phyloP scores from a whole-genome alignment of 2,797 vertebrate species.

The Parotocinclus haroldoi region DNA sequence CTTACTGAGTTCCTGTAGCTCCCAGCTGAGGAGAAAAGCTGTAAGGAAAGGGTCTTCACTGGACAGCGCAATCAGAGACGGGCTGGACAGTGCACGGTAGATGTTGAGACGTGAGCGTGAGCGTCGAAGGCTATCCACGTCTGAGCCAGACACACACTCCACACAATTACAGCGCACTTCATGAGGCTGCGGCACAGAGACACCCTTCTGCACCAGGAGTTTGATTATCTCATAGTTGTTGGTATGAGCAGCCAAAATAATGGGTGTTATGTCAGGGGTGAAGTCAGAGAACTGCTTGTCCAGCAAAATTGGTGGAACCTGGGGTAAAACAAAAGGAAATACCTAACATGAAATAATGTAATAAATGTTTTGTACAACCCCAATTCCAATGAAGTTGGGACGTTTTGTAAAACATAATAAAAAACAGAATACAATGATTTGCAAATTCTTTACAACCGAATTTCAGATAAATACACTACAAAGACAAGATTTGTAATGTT shows the following conservation, averaged over 20 bases:
- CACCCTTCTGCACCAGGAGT: conserved; percentile 93
- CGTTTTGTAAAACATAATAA: too few species aligned
- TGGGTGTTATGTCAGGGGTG: conserved; percentile 95
- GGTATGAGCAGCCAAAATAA: conserved; percentile 95
- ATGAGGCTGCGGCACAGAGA: conserved; percentile 91
- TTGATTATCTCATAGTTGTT: conserved; percentile 99
- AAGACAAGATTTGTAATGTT: too few species aligned
- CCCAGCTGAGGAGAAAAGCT: conserved; percentile 95
- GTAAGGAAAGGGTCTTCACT: conserved; percentile 97
- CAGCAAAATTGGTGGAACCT: conserved; percentile 94
- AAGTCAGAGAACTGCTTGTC: conserved; percentile 98
- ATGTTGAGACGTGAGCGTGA: conserved; percentile 95
- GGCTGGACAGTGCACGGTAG: conserved; percentile 92
- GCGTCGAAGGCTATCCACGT: conserved; percentile 94
- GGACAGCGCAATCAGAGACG: conserved; percentile 89
- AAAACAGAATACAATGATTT: too few species aligned
- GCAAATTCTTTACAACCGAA: too few species aligned
- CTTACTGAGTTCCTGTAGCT: conserved; percentile 95
- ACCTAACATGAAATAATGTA: neutral
- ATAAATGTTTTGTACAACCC: neutral
- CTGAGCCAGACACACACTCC: conserved; percentile 93
- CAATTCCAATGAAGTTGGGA: too few species aligned
- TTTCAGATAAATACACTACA: too few species aligned
- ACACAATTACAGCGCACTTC: conserved; percentile 97
- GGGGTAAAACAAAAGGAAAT: conserved; percentile 2